Evolutionary conservation across 1,140 invertebrate species (phyloP), one percentile per base, ranked within the genome.

Genomic region (Drosophila pandora): DNA sequence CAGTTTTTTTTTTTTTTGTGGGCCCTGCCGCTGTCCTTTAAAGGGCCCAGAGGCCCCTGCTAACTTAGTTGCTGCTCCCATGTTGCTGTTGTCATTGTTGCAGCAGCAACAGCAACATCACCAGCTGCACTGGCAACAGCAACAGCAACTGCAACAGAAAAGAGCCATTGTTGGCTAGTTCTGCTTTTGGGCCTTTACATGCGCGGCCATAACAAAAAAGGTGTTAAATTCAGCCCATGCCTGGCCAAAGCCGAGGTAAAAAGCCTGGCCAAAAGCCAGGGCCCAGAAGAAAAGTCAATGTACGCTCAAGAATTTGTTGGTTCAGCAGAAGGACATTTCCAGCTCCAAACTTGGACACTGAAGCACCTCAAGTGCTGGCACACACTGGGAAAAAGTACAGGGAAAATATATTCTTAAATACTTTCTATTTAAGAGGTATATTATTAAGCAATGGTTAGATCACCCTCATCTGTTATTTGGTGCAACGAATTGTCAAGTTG

Each of bases 211-310:
- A 81, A 87, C 82, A 85, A 87, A 87, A 83, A 89, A 87, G 83
- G 83, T 87, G 83, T 87, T 87, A 87, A 87, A 83, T 87, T 88
- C 79, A 88, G 87, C 83, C 87, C 82, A 82, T 73, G 63, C 62
- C 60, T 59, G 74, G 43, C 57, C 60, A 57, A 34, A 21, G 41
- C 49, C 52, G 32, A 53, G 22, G 37, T 47, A 23, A 23, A 32
- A 10, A 49, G 30, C 53, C 63, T 60, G 61, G 76, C 79, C 57
- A 79, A 84, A 79, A 77, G 68, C 60, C 57, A 63, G 34, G 39
- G 21, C 68, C 34, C 17, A 39, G 10, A 37, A 5, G 17, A 23
- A 58, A 76, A 55, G 79, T 87, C 83, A 87, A 88, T 82, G 84
- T 25, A 87, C 83, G 84, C 67, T 76, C 1, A 87, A 76, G 83